phyloP scores from a whole-genome alignment of 1,140 invertebrate species.

The Zophobas morio region DNA sequence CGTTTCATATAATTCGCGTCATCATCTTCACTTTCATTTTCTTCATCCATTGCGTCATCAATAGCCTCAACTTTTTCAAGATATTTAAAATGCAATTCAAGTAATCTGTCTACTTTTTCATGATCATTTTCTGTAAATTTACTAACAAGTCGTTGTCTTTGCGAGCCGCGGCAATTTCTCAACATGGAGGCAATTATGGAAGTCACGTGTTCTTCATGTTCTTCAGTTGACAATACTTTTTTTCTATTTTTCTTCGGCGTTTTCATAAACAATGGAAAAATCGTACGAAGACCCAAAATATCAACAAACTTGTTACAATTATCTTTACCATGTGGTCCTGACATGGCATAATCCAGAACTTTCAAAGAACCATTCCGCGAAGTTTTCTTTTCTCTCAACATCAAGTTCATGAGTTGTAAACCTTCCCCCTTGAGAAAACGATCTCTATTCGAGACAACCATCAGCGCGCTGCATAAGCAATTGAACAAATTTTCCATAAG shows the following conservation, averaged over 20 bases:
- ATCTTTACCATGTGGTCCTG: constrained; percentile 91
- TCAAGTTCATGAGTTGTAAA: constrained; percentile 95
- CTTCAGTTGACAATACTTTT: constrained; percentile 82
- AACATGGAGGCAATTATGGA: constrained; percentile 96
- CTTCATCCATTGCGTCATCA: constrained; percentile 75
- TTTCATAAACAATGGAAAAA: constrained; percentile 99
- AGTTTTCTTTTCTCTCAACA: constrained; percentile 98
- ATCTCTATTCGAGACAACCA: constrained; percentile 90
- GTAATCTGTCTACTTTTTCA: constrained; percentile 96
- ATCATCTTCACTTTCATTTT: constrained; percentile 79
- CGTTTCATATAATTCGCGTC: constrained; percentile 91
- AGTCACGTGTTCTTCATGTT: constrained; percentile 96
- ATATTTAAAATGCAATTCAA: constrained; percentile 99
- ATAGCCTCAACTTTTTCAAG: constrained; percentile 92
- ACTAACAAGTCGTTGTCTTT: constrained; percentile 89
- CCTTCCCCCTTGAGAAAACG: constrained; percentile 96
- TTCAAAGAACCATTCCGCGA: constrained; percentile 97
- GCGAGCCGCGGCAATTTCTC: constrained; percentile 91
- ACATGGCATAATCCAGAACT: constrained; percentile 96
- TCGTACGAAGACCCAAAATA: constrained; percentile 94
- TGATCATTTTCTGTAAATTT: constrained; percentile 99
- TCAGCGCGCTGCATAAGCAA: constrained; percentile 93
- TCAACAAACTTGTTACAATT: constrained; percentile 99
- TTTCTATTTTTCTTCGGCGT: constrained; percentile 92
- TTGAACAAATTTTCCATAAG: constrained; percentile 99